Evolutionary conservation across 2,797 vertebrate species (phyloP), one percentile per base, ranked within the genome.

Genomic region (Geotrypetes seraphini): DNA sequence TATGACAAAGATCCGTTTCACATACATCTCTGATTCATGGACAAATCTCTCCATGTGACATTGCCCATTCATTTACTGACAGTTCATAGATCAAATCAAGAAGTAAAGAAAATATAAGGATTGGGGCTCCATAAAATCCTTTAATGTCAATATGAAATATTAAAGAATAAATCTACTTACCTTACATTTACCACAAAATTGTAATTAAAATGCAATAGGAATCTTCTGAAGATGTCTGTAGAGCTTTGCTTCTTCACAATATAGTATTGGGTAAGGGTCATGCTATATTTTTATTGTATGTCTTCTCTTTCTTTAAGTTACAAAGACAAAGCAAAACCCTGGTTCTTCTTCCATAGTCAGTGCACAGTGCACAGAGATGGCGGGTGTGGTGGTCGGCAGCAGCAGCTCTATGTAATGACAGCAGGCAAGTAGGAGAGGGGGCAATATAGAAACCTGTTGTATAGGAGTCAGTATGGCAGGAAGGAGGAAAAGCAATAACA

Each of bases 141-240:
- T n/a, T n/a, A n/a, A n/a, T n/a, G n/a, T n/a, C n/a, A n/a, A n/a
- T n/a, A n/a, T n/a, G n/a, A n/a, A n/a, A n/a, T n/a, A n/a, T 47
- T 24, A 49, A 42, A 38, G 19, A 36, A 43, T 3, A 56, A 30
- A 53, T 29, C 28, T 44, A 44, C 31, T 56, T 51, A 47, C 42
- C 21, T 49, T 47, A 40, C 29, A 30, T 33, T 39, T 36, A 56
- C 38, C 14, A 28, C 44, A 42, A 47, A 42, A 47, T 36, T 49
- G 44, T 36, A 58, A 25, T 15, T 40, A 12, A 47, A 47, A 32
- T 53, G n/a, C 22, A 31, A 26, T 39, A 56, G 51, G 47, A 6
- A 24, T 50, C 58, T 55, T 51, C 7, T 20, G 32, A 44, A 56
- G 38, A 31, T 6, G 25, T 43, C n/a, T n/a, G n/a, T n/a, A n/a